Evolutionary conservation across 2,797 vertebrate genomes (phyloP).

Genomic region (Periophthalmus magnuspinnatus): DNA sequence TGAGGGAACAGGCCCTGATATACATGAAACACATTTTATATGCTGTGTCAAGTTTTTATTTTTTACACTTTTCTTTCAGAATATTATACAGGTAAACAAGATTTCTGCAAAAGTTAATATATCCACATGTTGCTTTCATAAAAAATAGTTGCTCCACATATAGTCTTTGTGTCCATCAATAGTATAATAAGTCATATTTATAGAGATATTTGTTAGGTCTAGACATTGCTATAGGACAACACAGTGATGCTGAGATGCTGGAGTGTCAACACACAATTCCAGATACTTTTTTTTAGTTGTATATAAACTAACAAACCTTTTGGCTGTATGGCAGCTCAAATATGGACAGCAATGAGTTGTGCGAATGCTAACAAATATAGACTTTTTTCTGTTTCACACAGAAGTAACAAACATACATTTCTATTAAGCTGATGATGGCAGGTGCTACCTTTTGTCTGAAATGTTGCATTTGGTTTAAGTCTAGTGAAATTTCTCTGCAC

Average conservation of each 20-base stretch:
- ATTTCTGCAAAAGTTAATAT: slow-evolving; percentile 99
- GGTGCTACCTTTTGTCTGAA: slow-evolving; percentile 18
- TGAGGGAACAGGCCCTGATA: not conserved
- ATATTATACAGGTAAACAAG: slow-evolving; percentile 99
- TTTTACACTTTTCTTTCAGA: slow-evolving; percentile 94
- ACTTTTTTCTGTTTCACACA: slow-evolving; percentile 73
- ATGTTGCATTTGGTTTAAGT: slow-evolving; percentile 9
- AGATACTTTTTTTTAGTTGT: slow-evolving; percentile 20
- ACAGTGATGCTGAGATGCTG: slow-evolving; percentile 92
- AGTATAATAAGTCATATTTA: slow-evolving; percentile 95
- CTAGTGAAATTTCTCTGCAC: not conserved
- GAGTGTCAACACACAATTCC: slow-evolving; percentile 55
- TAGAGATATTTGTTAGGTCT: slow-evolving; percentile 94
- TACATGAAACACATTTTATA: slow-evolving; percentile 27
- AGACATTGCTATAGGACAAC: slow-evolving; percentile 93
- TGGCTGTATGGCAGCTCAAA: slow-evolving; percentile 77
- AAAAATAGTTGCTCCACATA: slow-evolving; percentile 99
- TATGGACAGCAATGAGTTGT: slow-evolving; percentile 83
- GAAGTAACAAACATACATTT: slow-evolving; percentile 69
- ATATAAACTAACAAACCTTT: slow-evolving; percentile 78
- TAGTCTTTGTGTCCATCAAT: slow-evolving; percentile 98
- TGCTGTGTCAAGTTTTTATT: slow-evolving; percentile 84
- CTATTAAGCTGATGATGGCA: slow-evolving; percentile 5
- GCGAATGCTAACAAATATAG: slow-evolving; percentile 76
- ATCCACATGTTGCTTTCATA: slow-evolving; percentile 99